Conservation (phyloP, 1,140 invertebrate genomes). For the Littorina saxatilis region DNA sequence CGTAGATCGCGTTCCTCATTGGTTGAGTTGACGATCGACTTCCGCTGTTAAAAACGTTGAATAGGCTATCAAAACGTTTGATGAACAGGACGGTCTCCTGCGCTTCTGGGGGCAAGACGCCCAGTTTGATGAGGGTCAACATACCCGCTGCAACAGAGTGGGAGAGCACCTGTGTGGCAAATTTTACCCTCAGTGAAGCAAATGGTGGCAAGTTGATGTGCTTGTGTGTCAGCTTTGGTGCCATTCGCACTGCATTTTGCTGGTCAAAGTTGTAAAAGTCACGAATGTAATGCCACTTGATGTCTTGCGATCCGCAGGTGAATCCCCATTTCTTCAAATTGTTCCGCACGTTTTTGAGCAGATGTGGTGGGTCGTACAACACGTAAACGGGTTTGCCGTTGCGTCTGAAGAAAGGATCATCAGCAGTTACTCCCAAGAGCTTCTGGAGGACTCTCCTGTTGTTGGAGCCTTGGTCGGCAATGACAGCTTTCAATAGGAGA, state of each 20-base stretch:
- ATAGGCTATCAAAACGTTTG: neutral
- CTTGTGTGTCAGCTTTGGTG: constrained; percentile 23
- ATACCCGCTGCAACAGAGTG: neutral
- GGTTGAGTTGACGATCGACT: neutral
- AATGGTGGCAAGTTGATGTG: neutral
- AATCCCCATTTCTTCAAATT: neutral
- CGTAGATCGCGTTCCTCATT: neutral
- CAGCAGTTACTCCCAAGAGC: neutral
- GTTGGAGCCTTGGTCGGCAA: neutral
- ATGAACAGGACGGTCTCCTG: neutral
- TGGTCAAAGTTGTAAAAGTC: neutral
- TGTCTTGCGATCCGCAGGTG: neutral
- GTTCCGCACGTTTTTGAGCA: neutral
- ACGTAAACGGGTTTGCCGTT: neutral
- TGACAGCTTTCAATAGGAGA: neutral
- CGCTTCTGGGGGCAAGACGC: neutral
- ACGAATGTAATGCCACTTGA: neutral
- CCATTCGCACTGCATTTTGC: constrained; percentile 24
- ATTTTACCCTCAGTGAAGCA: neutral
- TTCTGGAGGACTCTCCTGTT: neutral
- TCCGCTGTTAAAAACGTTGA: neutral
- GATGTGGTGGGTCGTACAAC: constrained; percentile 9
- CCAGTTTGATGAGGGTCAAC: neutral
- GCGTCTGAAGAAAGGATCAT: neutral
- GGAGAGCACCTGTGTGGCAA: neutral